Base-by-base conservation (phyloP, 2,113 vertebrate species). In the Pollachius pollachius region DNA sequence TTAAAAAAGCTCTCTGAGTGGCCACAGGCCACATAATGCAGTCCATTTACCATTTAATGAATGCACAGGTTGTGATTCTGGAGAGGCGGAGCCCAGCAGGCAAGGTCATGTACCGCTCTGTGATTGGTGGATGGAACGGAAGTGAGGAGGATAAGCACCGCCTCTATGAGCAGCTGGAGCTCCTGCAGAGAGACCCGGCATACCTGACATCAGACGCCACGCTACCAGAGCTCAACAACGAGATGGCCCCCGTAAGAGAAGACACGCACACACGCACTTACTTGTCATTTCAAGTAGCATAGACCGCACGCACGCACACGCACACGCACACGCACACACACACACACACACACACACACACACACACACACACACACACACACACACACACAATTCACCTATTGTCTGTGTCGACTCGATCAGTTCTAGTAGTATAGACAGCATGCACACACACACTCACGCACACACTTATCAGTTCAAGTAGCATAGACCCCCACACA, bases 51-150 rank as follows among this genome's bases (percentile, higher is more conserved):
- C 41, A 13, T 48, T 48, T 48, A 9, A 48, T 48, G 41, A 48
- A 11, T 17, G 17, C 23, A 56, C 87, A 99, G 97, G 94, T 99
- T 76, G 93, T 95, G 67, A 91, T 98, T 75, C 84, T 99, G 52
- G 96, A 99, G 89, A 91, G 96, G 65, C 92, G 95, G 12, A 97
- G 93, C 69, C 92, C 85, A 0, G 88, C 92, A 0, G 96, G 97
- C 0, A 93, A 93, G 76, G 92, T 94, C 0, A 81, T 92, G 8
- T 98, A 93, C 73, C 95, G 90, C 82, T 89, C 90, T 16, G 75
- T 98, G 81, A 90, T 90, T 12, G 87, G 93, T 0, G 90, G 94
- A 78, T 99, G 97, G 97, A 95, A 92, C 0, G 96, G 97, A 58
- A 97, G 94, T 5, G 92, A 94, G 52, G 94, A 93, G 8, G 94